Conservation (phyloP, 2,888 invertebrate genomes). For the Xylophagus ater region DNA sequence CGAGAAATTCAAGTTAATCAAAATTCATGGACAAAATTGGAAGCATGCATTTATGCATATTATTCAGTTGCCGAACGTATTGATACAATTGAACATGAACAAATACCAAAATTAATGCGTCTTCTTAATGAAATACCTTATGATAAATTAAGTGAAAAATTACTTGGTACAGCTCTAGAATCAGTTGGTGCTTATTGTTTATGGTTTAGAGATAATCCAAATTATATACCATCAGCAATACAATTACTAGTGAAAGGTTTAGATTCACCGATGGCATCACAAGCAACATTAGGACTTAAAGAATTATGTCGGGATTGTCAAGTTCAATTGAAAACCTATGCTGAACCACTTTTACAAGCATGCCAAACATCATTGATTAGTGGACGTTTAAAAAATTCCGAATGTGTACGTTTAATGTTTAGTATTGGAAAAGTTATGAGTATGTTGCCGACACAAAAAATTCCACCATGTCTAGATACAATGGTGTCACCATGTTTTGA, state of each 20-base stretch:
- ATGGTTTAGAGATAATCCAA: slow-evolving; percentile 68
- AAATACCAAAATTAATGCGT: slow-evolving; percentile 49
- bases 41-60: slow-evolving; percentile 56
- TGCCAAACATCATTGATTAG: slow-evolving; percentile 50
- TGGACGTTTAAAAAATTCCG: slow-evolving; percentile 51
- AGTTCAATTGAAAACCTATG: slow-evolving; percentile 60
- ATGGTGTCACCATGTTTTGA: slow-evolving; percentile 56
- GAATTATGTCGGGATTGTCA: slow-evolving; percentile 77
- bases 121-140: slow-evolving; percentile 53
- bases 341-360: slow-evolving; percentile 61
- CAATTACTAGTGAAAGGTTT: slow-evolving; percentile 59
- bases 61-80: slow-evolving; percentile 53
- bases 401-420: slow-evolving; percentile 62
- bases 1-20: slow-evolving; percentile 35
- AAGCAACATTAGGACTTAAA: slow-evolving; percentile 79
- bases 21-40: slow-evolving; percentile 47
- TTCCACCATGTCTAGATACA: slow-evolving; percentile 56
- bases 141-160: slow-evolving; percentile 46
- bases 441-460: slow-evolving; percentile 49
- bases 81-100: slow-evolving; percentile 45
- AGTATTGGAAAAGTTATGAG: slow-evolving; percentile 64
- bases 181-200: slow-evolving; percentile 75
- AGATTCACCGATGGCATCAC: slow-evolving; percentile 56
- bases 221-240: slow-evolving; percentile 53
- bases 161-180: slow-evolving; percentile 62